Base-by-base conservation (phyloP, 2,888 invertebrate genomes). In the Apamea monoglypha region DNA sequence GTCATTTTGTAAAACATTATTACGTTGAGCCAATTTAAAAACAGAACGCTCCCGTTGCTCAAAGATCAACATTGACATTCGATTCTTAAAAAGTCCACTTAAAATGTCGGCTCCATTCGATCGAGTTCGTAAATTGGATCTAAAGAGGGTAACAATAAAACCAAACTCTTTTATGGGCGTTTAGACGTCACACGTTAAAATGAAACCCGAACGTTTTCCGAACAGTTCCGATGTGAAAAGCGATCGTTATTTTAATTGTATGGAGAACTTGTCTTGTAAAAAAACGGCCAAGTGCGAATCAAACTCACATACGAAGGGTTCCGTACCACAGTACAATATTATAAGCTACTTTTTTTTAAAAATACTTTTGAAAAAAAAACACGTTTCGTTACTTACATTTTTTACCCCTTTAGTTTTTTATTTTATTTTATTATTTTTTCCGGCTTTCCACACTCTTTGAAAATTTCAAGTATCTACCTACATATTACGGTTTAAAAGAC, bases 71-170 rank as follows among this genome's bases (percentile, higher is more conserved):
- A 82, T 78, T 67, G 76, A 69, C 29, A 73, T 70, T 32, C 36
- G 64, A 59, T 63, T 67, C 74, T 78, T 68, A 72, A 79, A 86
- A 80, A 69, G 75, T 68, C 61, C 71, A 79, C 76, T 80, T 78
- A 81, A 81, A 86, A 76, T 75, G 84, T 81, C 80, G 53, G 50
- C n/a, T 59, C 66, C 67, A 66, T 86, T 80, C 77, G 73, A 77
- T 64, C 63, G 69, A 79, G 72, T 81, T 59, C 74, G 79, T 84
- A 80, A 84, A 88, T 87, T 86, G 67, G 25, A 76, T 63, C 25
- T 79, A 82, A 86, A 84, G 76, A 73, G 80, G 68, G 61, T 66
- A 40, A 67, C 77, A 83, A 76, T 88, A 88, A 88, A 87, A 78
- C 64, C 29, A 47, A 40, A 36, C 71, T 69, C 70, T 53, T 86